A percentile compares a stretch with the other conserved stretches of the same genome.
Evolutionary conservation across 2,888 invertebrate genomes (phyloP).

Genomic region (Caenorhabditis sp.): DNA sequence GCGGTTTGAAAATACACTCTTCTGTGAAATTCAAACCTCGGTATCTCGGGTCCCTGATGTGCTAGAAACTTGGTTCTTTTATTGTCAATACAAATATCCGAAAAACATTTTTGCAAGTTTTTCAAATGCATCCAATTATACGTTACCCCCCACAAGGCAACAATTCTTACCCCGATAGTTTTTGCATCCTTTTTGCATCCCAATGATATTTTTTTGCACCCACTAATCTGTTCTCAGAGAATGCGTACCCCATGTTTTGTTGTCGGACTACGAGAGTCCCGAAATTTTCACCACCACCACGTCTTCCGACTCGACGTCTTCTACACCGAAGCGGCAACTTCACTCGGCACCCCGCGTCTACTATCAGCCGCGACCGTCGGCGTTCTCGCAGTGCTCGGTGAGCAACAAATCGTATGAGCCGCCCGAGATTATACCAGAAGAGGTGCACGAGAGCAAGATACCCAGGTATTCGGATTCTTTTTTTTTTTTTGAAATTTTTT

Average conservation of each 20-base stretch:
- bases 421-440: constrained; percentile 55
- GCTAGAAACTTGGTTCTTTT: not conserved
- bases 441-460: constrained; percentile 46
- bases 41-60: no score
- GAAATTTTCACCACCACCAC: constrained; percentile 49
- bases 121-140: constrained; percentile 32
- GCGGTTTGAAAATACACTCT: no score
- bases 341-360: constrained; percentile 58
- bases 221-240: constrained; percentile 50
- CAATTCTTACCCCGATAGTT: constrained; percentile 1
- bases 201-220: constrained; percentile 8
- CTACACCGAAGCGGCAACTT: constrained; percentile 17
- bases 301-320: not conserved
- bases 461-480: constrained; percentile 33
- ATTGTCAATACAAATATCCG: not conserved
- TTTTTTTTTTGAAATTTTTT: constrained; percentile 15
- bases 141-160: constrained; percentile 12
- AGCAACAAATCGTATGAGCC: constrained; percentile 34
- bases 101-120: not conserved
- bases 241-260: constrained; percentile 57
- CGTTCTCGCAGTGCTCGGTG: constrained; percentile 40
- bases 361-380: constrained; percentile 37
- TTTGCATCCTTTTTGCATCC: constrained; percentile 21
- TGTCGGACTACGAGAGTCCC: constrained; percentile 34
- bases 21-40: not conserved